Evolutionary conservation across 1,140 invertebrate genomes (phyloP).

Genomic region (Aphidius gifuensis): DNA sequence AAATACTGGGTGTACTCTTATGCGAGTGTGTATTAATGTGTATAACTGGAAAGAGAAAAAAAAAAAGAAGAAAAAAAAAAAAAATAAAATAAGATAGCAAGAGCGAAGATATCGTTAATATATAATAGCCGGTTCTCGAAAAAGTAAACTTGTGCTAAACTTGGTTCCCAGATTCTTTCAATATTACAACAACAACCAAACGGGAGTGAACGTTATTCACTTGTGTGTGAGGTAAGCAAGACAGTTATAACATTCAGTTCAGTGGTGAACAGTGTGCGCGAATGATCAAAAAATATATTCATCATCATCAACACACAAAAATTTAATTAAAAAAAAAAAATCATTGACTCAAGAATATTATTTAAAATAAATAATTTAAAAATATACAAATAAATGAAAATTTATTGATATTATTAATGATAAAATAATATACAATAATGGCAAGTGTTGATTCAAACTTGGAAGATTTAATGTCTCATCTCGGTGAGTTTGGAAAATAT

Average conservation of each 20-base stretch:
- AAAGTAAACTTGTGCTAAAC: no score
- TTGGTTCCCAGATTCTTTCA: no score
- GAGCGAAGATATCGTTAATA: no score
- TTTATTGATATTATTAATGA: neutral
- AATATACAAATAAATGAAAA: neutral
- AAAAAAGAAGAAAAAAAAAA: no score
- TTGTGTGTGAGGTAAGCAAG: conserved; percentile 26
- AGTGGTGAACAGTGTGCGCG: conserved; percentile 10
- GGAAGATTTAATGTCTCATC: conserved; percentile 66
- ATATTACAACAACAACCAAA: no score
- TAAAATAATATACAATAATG: conserved; percentile 27
- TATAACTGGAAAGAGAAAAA: no score
- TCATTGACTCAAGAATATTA: neutral
- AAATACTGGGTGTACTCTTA: no score
- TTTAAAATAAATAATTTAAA: neutral
- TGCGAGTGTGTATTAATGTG: no score
- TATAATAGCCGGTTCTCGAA: no score
- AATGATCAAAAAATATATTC: neutral
- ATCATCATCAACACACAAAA: neutral
- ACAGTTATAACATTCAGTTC: conserved; percentile 25
- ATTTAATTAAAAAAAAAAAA: neutral
- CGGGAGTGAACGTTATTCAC: neutral
- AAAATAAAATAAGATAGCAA: no score
- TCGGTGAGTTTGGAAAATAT: conserved; percentile 77
- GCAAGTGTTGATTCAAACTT: conserved; percentile 63